Evolutionary conservation across 2,888 invertebrate genomes (phyloP).

Genomic region (Dryadula phaetusa): DNA sequence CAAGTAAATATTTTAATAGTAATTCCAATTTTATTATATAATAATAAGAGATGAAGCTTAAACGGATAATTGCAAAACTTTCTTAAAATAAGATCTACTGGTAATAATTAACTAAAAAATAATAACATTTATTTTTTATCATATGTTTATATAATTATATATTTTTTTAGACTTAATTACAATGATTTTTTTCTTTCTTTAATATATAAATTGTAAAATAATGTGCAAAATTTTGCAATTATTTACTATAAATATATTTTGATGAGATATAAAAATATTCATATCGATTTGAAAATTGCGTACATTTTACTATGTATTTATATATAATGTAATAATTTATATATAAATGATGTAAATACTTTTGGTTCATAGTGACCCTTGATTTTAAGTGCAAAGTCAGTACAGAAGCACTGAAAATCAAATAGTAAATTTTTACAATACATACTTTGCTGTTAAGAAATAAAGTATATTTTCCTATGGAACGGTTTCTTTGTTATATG

Average conservation of each 20-base stretch:
- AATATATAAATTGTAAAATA: not conserved
- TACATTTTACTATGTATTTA: too few species aligned
- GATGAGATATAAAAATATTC: not conserved
- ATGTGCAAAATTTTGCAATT: not conserved
- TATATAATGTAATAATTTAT: too few species aligned
- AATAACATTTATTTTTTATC: too few species aligned
- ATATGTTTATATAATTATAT: not conserved
- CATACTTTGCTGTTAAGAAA: not conserved
- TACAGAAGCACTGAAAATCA: conserved; percentile 53
- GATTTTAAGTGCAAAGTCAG: conserved; percentile 59
- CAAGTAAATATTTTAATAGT: not conserved
- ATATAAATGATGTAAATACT: conserved; percentile 1
- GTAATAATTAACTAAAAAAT: too few species aligned
- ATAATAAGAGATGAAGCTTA: not conserved
- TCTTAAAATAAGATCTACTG: not conserved
- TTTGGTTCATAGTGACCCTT: conserved; percentile 44
- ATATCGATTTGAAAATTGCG: too few species aligned
- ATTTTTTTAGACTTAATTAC: not conserved
- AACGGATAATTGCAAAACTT: not conserved
- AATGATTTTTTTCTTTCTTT: not conserved
- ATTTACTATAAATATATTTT: not conserved
- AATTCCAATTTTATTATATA: not conserved
- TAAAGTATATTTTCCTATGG: conserved; percentile 31
- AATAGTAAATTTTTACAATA: conserved; percentile 6
- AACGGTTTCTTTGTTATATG: not conserved